Percentiles rank a stretch among this genome's conserved stretches.
phyloP scores from a whole-genome alignment of 2,113 vertebrate species.

The Panurus biarmicus region DNA sequence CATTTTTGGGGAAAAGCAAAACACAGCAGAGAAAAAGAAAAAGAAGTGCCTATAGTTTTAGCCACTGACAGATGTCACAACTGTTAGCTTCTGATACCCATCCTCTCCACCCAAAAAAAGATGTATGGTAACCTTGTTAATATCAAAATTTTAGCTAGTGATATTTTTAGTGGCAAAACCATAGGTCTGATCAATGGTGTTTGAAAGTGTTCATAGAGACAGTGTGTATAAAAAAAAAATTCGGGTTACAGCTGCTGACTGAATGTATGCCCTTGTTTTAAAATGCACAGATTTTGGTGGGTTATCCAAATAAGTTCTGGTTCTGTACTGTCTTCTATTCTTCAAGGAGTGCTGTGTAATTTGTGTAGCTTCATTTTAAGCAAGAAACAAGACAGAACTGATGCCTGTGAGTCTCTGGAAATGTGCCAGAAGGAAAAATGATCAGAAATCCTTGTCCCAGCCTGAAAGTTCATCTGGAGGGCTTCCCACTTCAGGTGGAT shows the following conservation, averaged over 20 bases:
- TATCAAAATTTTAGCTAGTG: background rate
- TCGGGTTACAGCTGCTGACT: background rate
- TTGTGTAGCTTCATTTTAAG: background rate
- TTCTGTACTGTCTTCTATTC: background rate
- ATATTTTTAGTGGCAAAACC: background rate
- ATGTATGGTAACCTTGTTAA: background rate
- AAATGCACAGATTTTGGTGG: background rate
- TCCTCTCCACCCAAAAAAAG: background rate
- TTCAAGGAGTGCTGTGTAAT: background rate
- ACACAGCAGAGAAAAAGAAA: background rate
- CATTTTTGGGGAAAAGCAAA: background rate
- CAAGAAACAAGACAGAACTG: background rate
- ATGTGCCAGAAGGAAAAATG: background rate
- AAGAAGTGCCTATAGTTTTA: background rate
- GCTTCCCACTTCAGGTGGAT: slow-evolving; percentile 83
- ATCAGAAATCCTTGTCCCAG: slow-evolving; percentile 93
- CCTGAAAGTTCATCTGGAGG: slow-evolving; percentile 91
- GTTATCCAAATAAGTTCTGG: background rate
- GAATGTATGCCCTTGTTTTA: background rate
- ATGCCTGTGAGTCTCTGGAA: background rate
- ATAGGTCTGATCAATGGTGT: accelerated
- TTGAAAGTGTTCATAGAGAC: background rate
- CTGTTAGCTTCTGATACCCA: background rate
- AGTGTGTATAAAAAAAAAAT: background rate
- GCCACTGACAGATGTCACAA: background rate